phyloP scores from a whole-genome alignment of 1,140 invertebrate genomes.

The Pogonus chalceus region DNA sequence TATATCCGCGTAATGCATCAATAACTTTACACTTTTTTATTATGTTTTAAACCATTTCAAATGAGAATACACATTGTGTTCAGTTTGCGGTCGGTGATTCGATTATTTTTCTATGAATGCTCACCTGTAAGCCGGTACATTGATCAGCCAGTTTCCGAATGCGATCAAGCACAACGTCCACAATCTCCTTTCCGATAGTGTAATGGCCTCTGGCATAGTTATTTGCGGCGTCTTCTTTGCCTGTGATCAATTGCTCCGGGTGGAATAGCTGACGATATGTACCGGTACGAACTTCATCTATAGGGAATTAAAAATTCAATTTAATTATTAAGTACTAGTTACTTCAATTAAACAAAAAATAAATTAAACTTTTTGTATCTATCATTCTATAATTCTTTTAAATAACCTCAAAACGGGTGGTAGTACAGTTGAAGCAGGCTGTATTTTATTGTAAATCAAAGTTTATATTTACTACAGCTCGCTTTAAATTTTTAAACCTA shows the following conservation, averaged over 20 bases:
- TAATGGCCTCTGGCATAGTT: slow-evolving; percentile 80
- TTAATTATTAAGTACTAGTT: not conserved
- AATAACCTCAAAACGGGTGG: no score
- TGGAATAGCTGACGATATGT: slow-evolving; percentile 64
- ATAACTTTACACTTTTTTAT: no score
- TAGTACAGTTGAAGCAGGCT: no score
- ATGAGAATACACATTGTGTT: not conserved
- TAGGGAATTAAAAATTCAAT: slow-evolving; percentile 16
- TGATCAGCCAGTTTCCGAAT: slow-evolving; percentile 64
- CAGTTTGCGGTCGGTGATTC: not conserved
- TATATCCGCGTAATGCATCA: not conserved
- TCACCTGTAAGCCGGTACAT: slow-evolving; percentile 66
- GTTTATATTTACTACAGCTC: not conserved
- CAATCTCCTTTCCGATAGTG: slow-evolving; percentile 78
- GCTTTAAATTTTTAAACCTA: not conserved
- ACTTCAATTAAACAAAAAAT: not conserved
- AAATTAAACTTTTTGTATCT: not conserved
- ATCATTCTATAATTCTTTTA: not conserved
- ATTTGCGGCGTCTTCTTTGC: slow-evolving; percentile 72
- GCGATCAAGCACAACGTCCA: slow-evolving; percentile 68
- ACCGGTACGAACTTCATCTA: slow-evolving; percentile 60
- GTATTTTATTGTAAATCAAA: not conserved
- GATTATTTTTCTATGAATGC: not conserved
- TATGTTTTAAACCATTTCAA: no score
- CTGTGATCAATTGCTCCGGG: slow-evolving; percentile 63